Evolutionary conservation across 2,888 invertebrate species (phyloP), one percentile per base, ranked within the genome.

Genomic region (Deilephila elpenor): DNA sequence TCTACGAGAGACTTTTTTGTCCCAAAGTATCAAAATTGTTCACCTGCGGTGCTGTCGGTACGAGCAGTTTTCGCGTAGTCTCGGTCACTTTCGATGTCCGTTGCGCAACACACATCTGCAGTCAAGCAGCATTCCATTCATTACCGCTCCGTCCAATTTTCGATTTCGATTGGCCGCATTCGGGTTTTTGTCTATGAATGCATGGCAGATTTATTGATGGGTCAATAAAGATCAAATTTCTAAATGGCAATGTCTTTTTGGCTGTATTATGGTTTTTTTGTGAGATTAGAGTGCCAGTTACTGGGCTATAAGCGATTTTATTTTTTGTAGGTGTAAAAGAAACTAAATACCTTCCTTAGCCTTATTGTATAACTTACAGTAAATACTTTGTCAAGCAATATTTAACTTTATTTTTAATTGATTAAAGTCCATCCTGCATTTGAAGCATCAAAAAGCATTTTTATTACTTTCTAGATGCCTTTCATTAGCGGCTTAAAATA

Each of bases 81-180:
- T 80, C 83, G 85, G 84, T 85, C 89, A 92, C 91, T 92, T 92
- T 92, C 92, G 91, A 89, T 91, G 80, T 78, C 80, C 76, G 78
- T 89, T 88, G 84, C 85, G 83, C 83, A 87, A 88, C 76, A 71
- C 79, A 80, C 86, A 86, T 88, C 86, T 86, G 86, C 81, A 77
- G 74, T 71, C 60, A 44, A 73, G 75, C 78, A 71, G 75, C 85
- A 88, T 87, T 83, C 84, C 82, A 71, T 74, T 77, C 77, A 78
- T 82, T 80, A 81, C 78, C 78, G 77, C 75, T 82, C 75, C 77
- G 78, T 82, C 77, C 79, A 72, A 80, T 82, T 80, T 82, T 83
- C 80, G 74, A 76, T 78, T 76, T 78, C 73, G 75, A 80, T 81
- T 80, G 74, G 76, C 78, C 76, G 73, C 37, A 73, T 70, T 53